Conservation (phyloP, 2,797 vertebrate species). For the Fringilla coelebs region DNA sequence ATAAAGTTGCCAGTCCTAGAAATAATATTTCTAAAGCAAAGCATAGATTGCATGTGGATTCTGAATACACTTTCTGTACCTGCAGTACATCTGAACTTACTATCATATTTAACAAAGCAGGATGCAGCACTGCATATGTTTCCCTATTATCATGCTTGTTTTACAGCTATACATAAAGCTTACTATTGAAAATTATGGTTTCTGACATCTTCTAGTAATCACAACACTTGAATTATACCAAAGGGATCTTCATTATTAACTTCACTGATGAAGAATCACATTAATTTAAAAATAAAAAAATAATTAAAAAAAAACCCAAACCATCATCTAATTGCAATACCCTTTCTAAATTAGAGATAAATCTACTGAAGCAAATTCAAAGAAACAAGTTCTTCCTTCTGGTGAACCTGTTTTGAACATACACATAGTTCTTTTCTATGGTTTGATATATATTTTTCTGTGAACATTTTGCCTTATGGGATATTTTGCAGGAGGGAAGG, state of each 20-base stretch:
- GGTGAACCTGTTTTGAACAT: not conserved
- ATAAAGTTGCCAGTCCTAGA: not conserved
- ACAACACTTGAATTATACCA: not conserved
- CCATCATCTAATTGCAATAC: not conserved
- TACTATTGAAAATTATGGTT: not conserved
- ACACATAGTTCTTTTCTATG: not conserved
- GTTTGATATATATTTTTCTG: not conserved
- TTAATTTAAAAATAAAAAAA: not conserved
- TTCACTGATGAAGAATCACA: not conserved
- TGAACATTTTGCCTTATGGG: not conserved
- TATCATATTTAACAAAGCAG: not conserved
- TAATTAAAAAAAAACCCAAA: fast-evolving
- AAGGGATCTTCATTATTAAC: not conserved
- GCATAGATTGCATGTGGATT: not conserved
- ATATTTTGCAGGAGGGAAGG: fast-evolving
- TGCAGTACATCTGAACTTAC: not conserved
- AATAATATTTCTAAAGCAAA: not conserved
- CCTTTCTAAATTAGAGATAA: not conserved
- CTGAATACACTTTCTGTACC: not conserved
- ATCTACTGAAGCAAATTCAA: not conserved
- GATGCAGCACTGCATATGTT: not conserved
- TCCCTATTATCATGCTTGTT: not conserved
- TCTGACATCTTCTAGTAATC: not conserved
- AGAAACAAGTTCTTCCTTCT: not conserved
- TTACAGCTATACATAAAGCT: not conserved